A percentile compares a stretch with the other conserved stretches of the same genome.
Evolutionary conservation across 2,113 vertebrate genomes (phyloP).

Genomic region (Crypturellus undulatus): DNA sequence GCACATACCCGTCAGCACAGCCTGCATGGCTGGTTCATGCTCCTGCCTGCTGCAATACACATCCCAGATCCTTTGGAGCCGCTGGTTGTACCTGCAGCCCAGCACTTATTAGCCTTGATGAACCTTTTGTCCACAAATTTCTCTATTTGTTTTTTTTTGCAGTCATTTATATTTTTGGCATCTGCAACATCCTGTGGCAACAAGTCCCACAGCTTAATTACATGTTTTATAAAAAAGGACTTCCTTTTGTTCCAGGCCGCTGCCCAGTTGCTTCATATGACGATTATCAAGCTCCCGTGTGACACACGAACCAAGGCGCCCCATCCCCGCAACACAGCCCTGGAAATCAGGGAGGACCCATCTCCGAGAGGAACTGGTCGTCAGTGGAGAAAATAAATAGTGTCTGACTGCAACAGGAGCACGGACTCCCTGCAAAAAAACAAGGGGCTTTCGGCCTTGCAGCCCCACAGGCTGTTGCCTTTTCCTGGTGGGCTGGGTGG

Average conservation of each 20-base stretch:
- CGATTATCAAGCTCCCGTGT: background rate
- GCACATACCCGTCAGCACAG: accelerated
- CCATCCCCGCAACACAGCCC: too few relatives aligned
- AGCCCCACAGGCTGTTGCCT: background rate
- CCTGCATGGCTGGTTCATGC: accelerated
- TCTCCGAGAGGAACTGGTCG: too few relatives aligned
- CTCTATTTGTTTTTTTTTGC: background rate
- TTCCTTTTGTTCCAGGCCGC: background rate
- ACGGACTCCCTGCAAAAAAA: background rate
- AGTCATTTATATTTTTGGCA: background rate
- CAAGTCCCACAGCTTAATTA: background rate
- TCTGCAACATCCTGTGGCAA: background rate
- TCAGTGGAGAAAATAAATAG: background rate
- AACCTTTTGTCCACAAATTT: background rate
- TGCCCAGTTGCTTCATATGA: background rate
- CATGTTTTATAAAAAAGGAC: background rate
- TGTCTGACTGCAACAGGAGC: background rate
- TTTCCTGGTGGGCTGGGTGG: background rate
- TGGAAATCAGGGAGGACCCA: too few relatives aligned
- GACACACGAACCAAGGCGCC: too few relatives aligned
- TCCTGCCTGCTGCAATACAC: background rate
- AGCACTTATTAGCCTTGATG: background rate
- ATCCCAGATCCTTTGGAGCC: background rate
- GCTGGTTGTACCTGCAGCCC: background rate
- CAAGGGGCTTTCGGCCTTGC: background rate